Evolutionary conservation across 2,113 vertebrate species (phyloP).

Genomic region (Nothoprocta perdicaria): DNA sequence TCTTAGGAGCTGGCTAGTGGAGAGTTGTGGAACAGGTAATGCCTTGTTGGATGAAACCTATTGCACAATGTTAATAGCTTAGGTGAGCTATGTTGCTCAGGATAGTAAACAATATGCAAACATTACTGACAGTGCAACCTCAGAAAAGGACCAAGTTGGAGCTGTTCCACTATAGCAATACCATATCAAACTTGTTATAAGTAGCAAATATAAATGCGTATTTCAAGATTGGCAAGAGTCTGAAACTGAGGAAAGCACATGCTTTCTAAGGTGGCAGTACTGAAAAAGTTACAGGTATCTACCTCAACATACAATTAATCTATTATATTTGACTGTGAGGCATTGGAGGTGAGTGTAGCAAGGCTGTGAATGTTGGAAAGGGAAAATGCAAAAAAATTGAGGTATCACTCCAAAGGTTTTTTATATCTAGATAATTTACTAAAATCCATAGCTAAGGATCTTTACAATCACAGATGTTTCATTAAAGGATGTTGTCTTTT

Average conservation of each 20-base stretch:
- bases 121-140: neutral
- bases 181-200: neutral
- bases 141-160: neutral
- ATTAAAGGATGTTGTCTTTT: neutral
- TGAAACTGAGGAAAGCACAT: neutral
- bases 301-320: neutral
- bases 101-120: neutral
- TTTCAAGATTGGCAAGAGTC: neutral
- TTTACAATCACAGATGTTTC: neutral
- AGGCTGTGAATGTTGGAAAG: neutral
- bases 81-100: neutral
- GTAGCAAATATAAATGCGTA: neutral
- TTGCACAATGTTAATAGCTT: constrained; percentile 28
- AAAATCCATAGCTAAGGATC: neutral
- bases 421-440: neutral
- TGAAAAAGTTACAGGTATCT: neutral
- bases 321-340: neutral
- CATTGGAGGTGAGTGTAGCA: neutral
- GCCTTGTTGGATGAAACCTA: neutral
- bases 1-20: neutral
- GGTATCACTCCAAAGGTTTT: neutral
- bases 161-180: neutral
- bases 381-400: neutral
- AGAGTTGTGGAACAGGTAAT: constrained; percentile 20
- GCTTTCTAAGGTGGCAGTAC: neutral